A percentile compares a stretch with the other conserved stretches of the same genome.
Evolutionary conservation across 2,797 vertebrate genomes (phyloP).

Genomic region (Notolabrus celidotus): DNA sequence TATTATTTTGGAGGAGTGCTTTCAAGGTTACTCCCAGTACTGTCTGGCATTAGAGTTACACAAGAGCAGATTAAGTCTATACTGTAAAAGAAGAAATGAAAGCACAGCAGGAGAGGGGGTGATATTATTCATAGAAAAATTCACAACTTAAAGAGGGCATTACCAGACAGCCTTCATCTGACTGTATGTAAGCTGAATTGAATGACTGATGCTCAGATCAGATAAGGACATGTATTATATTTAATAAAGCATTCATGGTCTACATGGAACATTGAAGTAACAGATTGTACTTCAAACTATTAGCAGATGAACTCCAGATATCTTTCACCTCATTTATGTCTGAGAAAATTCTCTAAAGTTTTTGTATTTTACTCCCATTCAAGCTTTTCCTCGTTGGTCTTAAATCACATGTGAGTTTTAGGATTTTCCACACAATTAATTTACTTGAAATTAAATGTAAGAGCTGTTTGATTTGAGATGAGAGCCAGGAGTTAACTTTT

Average conservation of each 20-base stretch:
- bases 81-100: constrained; percentile 14
- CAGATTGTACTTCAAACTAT: not conserved
- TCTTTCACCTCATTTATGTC: not conserved
- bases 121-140: too few relatives aligned
- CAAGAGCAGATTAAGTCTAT: constrained; percentile 41
- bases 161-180: not conserved
- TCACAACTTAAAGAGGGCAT: not conserved
- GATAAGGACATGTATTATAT: not conserved
- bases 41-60: constrained; percentile 33
- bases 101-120: not conserved
- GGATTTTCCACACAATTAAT: too few relatives aligned
- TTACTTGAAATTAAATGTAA: too few relatives aligned
- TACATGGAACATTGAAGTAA: not conserved
- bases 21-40: constrained; percentile 71
- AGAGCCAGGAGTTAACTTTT: too few relatives aligned
- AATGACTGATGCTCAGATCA: constrained; percentile 3
- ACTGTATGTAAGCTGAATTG: not conserved
- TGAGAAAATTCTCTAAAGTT: not conserved
- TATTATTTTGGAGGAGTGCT: constrained; percentile 67
- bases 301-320: not conserved
- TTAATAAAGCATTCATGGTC: not conserved
- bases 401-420: too few relatives aligned
- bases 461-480: too few relatives aligned
- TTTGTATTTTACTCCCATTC: not conserved
- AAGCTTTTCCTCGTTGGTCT: too few relatives aligned